Evolutionary conservation across 2,888 invertebrate genomes (phyloP).

Genomic region (Phyto melanocephala): DNA sequence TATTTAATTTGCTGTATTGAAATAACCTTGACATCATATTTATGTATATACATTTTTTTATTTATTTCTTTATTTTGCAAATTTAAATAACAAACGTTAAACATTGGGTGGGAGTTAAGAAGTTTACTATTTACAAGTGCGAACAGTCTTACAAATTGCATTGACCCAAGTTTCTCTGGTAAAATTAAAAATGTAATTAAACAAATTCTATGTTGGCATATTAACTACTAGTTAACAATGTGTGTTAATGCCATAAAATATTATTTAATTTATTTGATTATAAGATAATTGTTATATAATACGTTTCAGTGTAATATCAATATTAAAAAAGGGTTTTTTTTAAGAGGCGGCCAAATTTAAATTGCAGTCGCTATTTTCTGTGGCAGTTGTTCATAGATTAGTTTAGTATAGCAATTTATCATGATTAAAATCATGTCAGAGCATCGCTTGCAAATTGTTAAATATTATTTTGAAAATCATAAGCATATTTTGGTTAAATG

Average conservation of each 20-base stretch:
- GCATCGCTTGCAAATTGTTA: too few relatives aligned
- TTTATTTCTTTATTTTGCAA: conserved; percentile 18
- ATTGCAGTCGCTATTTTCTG: too few relatives aligned
- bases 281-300: too few relatives aligned
- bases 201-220: not conserved
- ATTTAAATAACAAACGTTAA: conserved; percentile 2
- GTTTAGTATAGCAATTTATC: too few relatives aligned
- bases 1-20: conserved; percentile 25
- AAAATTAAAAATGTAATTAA: not conserved
- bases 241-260: not conserved
- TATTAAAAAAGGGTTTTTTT: too few relatives aligned
- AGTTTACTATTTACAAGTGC: not conserved
- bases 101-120: not conserved
- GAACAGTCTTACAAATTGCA: not conserved
- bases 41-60: conserved; percentile 9
- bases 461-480: too few relatives aligned
- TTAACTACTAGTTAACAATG: not conserved
- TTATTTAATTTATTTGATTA: not conserved
- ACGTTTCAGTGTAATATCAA: too few relatives aligned
- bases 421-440: too few relatives aligned
- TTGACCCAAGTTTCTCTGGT: not conserved
- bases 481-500: too few relatives aligned
- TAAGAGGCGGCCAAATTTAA: too few relatives aligned
- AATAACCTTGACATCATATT: conserved; percentile 55
- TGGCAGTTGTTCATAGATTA: too few relatives aligned